Evolutionary conservation across 1,140 invertebrate genomes (phyloP), one percentile per base, ranked within the genome.

Genomic region (Drosophila insularis): DNA sequence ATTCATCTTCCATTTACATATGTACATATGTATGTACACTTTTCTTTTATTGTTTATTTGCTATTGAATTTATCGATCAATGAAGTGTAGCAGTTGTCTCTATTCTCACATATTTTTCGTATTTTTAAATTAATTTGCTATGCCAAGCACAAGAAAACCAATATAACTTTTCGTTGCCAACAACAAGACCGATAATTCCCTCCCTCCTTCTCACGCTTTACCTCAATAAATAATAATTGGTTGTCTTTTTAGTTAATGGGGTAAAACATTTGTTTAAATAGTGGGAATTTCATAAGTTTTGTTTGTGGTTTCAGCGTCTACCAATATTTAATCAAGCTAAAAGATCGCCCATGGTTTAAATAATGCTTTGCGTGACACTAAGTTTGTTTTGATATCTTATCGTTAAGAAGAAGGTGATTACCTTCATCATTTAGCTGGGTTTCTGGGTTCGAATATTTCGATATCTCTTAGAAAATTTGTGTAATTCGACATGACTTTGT

Each of bases 261-360:
- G 21, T 31, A 32, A 66, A 73, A 87, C 82, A 86, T 81, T 86
- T 87, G 82, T 87, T 56, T 77, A 86, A 86, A 86, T 68, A 84
- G 76, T 73, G 79, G 70, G 17, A 73, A 73, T 87, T 81, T 86
- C 78, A 55, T 69, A 40, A 84, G 55, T 71, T 70, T 46, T 67
- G 58, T 69, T 81, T 85, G 65, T 35, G 19, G 37, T 67, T 68
- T 66, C 70, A 21, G 8, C 17, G 43, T 21, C 43, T 14, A 21
- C 17, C 19, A 89, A 71, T 87, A 77, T 89, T 87, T 89, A 77
- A 80, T 82, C 73, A 77, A 74, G 63, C 72, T 80, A 82, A 89
- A 63, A 89, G 76, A 68, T 73, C 39, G 27, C 46, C 56, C 35
- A 62, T n/a, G 46, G 13, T 8, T 67, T 53, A 19, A 56, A 55